Evolutionary conservation across 2,797 vertebrate genomes (phyloP), one percentile per base, ranked within the genome.

Genomic region (Allobates femoralis): DNA sequence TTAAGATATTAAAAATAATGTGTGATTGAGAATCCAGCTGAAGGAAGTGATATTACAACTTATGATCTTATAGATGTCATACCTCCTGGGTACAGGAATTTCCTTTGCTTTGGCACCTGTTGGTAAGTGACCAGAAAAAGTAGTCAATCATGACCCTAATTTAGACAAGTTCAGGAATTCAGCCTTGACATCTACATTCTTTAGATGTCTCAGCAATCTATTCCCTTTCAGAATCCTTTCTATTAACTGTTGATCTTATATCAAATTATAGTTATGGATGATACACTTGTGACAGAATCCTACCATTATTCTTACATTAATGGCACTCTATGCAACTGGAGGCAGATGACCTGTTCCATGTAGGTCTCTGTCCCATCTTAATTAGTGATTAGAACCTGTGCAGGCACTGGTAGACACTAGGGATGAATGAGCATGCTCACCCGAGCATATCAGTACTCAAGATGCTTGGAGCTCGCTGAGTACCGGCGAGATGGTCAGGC

Each of bases 111-210:
- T 14, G 50, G 50, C 81, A 83, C 30, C 81, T 83, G 81, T 73
- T 82, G 32, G 30, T 69, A 82, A 28, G 51, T 55, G 81, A 73
- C 81, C 66, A 73, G 12, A 56, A 83, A 23, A 73, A 58, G 67
- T 73, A 51, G 66, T 26, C 66, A 55, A 8, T 21, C 21, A 8
- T 21, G 30, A 28, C 23, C 62, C 30, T 66, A 12, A 66, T 16
- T 53, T 5, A 82, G 34, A 19, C 19, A 30, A 37, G 15, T 32
- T 37, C 50, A 82, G 30, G 67, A 75, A 73, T 74, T 71, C 14
- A 69, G 15, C 21, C 69, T 53, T 28, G 51, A 26, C 79, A 10
- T 80, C 58, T 28, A 32, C 37, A 81, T 81, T 66, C 37, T 67
- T 67, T 30, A 69, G 26, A 82, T 71, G 60, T 53, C 5, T 81